These are phyloP conservation scores for Tupaia tana DNA, from an alignment of 2,113 vertebrate genomes.

Conservation along the genomic window DNA sequence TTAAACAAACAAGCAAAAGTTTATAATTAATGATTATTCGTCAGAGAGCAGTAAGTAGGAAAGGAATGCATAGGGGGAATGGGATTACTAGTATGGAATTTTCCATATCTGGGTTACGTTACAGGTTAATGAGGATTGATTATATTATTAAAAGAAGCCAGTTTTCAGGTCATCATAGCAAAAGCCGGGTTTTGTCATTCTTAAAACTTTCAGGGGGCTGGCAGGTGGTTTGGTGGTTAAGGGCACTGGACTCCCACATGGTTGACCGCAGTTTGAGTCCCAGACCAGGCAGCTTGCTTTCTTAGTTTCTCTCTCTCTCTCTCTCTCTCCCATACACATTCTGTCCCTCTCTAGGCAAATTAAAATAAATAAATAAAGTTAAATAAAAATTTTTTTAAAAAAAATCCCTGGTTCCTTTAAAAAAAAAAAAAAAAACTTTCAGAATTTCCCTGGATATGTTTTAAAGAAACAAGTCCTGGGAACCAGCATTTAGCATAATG, in stretches of 20 bases:
- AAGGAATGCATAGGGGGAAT: background rate
- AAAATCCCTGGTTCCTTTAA: too few species aligned
- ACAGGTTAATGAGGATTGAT: background rate
- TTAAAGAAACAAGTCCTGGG: constrained; percentile 14
- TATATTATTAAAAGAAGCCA: background rate
- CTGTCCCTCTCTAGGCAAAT: too few species aligned
- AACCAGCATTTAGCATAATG: too few species aligned
- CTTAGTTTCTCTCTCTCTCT: too few species aligned
- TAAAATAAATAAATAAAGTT: too few species aligned
- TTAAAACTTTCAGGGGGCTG: constrained; percentile 18
- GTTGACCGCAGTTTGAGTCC: too few species aligned
- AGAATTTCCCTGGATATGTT: constrained; percentile 7
- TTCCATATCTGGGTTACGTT: background rate
- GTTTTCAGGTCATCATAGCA: constrained; percentile 12
- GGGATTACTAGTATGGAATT: background rate
- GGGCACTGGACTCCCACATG: too few species aligned
- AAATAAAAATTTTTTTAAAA: too few species aligned
- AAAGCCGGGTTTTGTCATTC: constrained; percentile 28
- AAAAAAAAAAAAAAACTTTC: background rate
- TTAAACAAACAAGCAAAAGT: background rate
- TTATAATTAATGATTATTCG: background rate
- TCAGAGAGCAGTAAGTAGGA: background rate
- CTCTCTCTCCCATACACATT: too few species aligned
- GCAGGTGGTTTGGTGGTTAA: too few species aligned
- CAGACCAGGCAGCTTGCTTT: too few species aligned